Percentiles rank a stretch among this genome's conserved stretches.
Conservation (phyloP, 1,140 invertebrate species). For the Meteorus sp. region DNA sequence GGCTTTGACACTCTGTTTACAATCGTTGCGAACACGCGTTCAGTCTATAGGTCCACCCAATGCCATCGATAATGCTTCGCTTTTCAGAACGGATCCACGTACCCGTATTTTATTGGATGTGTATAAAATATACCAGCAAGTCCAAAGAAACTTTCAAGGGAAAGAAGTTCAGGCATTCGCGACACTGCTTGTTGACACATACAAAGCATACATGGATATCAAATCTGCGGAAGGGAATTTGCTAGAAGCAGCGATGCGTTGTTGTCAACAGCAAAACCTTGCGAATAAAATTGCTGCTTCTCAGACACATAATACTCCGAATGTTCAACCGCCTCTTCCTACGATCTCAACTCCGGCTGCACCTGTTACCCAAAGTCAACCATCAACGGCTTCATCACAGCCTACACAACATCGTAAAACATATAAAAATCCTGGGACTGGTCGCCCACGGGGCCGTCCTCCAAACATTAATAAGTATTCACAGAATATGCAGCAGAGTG, state of each 20-base stretch:
- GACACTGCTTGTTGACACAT: constrained; percentile 65
- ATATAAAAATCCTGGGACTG: constrained; percentile 33
- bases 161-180: constrained; percentile 60
- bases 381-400: constrained; percentile 31
- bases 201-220: constrained; percentile 59
- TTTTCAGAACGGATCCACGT: constrained; percentile 40
- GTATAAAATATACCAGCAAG: constrained; percentile 64
- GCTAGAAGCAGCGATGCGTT: constrained; percentile 45
- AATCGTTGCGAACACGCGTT: constrained; percentile 62
- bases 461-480: constrained; percentile 51
- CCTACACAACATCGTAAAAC: constrained; percentile 32
- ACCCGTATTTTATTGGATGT: constrained; percentile 64
- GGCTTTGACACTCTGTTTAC: constrained; percentile 70
- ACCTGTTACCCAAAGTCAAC: constrained; percentile 24
- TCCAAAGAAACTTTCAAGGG: constrained; percentile 63
- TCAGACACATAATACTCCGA: not conserved
- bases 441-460: constrained; percentile 51
- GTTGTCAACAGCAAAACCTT: constrained; percentile 45
- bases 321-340: not conserved
- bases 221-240: constrained; percentile 48
- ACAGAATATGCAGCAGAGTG: constrained; percentile 37
- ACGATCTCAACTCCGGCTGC: not conserved
- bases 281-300: constrained; percentile 41
- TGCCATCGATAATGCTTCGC: constrained; percentile 27
- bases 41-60: constrained; percentile 42